Evolutionary conservation across 1,140 invertebrate genomes (phyloP).

Genomic region (Nomia melanderi): DNA sequence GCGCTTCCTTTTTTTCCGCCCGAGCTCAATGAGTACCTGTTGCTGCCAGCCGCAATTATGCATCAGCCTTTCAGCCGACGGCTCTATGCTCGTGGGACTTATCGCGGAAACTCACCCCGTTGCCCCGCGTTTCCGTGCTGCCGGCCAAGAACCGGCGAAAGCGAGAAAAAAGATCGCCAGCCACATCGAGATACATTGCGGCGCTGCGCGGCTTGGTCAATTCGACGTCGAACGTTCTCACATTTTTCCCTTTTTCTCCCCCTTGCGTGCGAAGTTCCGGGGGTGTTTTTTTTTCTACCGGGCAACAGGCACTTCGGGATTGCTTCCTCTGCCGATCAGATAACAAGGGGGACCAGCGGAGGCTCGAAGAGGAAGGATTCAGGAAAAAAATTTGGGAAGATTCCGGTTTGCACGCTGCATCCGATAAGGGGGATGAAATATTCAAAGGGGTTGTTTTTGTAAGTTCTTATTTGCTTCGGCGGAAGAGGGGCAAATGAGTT

Average conservation of each 20-base stretch:
- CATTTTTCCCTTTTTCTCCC: no score
- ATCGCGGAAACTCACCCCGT: neutral
- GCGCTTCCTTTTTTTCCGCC: neutral
- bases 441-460: no score
- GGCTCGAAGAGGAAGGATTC: neutral
- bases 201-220: neutral
- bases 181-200: neutral
- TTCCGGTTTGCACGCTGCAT: no score
- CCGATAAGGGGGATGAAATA: neutral
- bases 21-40: conserved; percentile 11
- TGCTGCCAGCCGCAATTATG: conserved; percentile 11
- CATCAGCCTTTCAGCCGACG: neutral
- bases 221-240: neutral
- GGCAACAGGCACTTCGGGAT: neutral
- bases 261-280: neutral
- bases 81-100: neutral
- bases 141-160: neutral
- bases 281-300: neutral
- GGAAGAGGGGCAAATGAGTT: no score
- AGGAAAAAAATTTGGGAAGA: neutral
- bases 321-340: neutral
- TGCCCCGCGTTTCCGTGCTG: neutral
- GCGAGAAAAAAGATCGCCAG: neutral
- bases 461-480: no score
- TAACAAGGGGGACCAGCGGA: neutral